Evolutionary conservation across 2,113 vertebrate species (phyloP), one percentile per base, ranked within the genome.

Genomic region (Anolis sagrei): DNA sequence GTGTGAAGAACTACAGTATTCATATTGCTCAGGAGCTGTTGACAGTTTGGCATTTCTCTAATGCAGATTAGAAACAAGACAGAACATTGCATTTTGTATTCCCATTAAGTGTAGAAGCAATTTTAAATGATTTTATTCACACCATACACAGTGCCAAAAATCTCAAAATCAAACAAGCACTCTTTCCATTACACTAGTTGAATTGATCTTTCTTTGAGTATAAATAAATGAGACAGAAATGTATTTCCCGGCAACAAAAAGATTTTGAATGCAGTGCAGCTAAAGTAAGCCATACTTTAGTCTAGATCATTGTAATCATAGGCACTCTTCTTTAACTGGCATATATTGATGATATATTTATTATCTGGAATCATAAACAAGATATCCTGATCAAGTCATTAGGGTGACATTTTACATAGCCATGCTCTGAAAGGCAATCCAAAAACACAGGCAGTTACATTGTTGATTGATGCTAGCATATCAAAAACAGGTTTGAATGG

Each of bases 21-120:
- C 92, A 88, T 90, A 85, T 72, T 93, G 91, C 87, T 94, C 48
- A 87, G 86, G 83, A 93, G 80, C 90, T 93, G 90, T 93, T 94
- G 93, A 94, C 94, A 94, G 87, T 89, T 93, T 96, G 95, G 93
- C 94, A 94, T 90, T 91, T 95, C 90, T 93, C 92, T 95, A 94
- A 93, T 92, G 92, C 91, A 91, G 92, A 96, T 96, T 95, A 96
- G 92, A 95, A 95, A 93, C 91, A 94, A 94, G 89, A 77, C 90
- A 93, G 89, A 85, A 82, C 11, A 58, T 29, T 79, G 78, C 76
- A 83, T 84, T 95, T 96, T 93, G 92, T 86, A 93, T 92, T 90
- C 82, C 64, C 85, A 92, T 93, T 94, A 95, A 90, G 72, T 87
- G 83, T 87, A 87, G 64, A 92, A 54, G 84, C 66, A 76, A 88